phyloP scores from a whole-genome alignment of 2,113 vertebrate genomes.

The Antennarius striatus region DNA sequence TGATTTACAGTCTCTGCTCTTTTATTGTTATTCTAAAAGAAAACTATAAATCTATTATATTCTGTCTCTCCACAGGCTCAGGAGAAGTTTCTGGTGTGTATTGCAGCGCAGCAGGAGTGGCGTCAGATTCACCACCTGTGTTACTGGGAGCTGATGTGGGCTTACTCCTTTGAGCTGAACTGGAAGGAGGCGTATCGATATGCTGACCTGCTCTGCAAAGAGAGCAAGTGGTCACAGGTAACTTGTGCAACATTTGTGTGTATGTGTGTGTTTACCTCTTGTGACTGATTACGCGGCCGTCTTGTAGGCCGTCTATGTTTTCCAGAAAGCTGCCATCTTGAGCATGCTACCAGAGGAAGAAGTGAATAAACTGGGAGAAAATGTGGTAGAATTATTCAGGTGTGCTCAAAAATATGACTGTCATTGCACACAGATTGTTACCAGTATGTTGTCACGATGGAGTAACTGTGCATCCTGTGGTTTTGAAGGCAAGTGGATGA shows the following conservation, averaged over 20 bases:
- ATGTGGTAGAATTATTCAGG: conserved; percentile 87
- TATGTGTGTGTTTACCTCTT: neutral
- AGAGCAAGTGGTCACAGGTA: conserved; percentile 97
- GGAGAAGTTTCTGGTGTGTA: conserved; percentile 85
- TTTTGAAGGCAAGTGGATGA: conserved; percentile 76
- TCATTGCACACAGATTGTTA: too few relatives aligned
- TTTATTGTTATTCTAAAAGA: neutral
- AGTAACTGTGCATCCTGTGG: neutral
- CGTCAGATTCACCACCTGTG: conserved; percentile 95
- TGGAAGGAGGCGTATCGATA: conserved; percentile 90
- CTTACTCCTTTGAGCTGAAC: conserved; percentile 86
- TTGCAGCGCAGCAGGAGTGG: conserved; percentile 90
- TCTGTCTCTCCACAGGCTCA: conserved; percentile 82
- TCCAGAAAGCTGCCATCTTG: conserved; percentile 91
- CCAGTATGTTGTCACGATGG: too few relatives aligned
- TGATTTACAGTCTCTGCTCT: neutral
- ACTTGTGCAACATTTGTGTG: neutral
- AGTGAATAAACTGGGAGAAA: conserved; percentile 79
- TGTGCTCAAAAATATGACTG: conserved; percentile 48
- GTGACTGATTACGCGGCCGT: conserved; percentile 3
- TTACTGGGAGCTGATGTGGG: conserved; percentile 98
- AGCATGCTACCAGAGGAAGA: conserved; percentile 91
- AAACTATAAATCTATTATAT: neutral
- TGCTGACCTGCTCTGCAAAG: conserved; percentile 90
- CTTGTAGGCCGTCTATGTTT: conserved; percentile 87